These are phyloP conservation scores for Eueremaeus valkanovi DNA, from an alignment of 2,888 invertebrate genomes.

Conservation along the genomic window DNA sequence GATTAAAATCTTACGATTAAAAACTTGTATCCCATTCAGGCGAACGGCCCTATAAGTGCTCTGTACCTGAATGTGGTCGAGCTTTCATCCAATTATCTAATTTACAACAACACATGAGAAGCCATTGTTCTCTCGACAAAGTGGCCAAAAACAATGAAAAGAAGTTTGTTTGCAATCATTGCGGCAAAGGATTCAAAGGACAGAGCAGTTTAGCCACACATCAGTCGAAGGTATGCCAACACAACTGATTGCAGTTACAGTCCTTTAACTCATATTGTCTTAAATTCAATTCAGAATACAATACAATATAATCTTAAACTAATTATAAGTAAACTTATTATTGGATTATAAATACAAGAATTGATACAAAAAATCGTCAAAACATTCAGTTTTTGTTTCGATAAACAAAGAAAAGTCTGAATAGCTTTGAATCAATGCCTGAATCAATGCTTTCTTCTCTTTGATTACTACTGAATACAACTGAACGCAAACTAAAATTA, in stretches of 20 bases:
- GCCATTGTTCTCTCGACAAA: slow-evolving; percentile 86
- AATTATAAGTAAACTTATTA: too few relatives aligned
- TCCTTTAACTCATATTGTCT: too few relatives aligned
- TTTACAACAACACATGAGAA: slow-evolving; percentile 88
- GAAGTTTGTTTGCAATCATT: slow-evolving; percentile 92
- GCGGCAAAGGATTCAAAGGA: slow-evolving; percentile 93
- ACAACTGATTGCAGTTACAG: background rate
- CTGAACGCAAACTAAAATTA: too few relatives aligned
- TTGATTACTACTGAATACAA: too few relatives aligned
- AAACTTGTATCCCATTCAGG: slow-evolving; percentile 60
- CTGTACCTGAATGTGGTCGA: slow-evolving; percentile 88
- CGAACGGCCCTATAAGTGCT: slow-evolving; percentile 94
- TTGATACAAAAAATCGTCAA: too few relatives aligned
- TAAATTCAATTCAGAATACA: too few relatives aligned
- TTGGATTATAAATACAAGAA: too few relatives aligned
- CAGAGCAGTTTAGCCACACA: slow-evolving; percentile 92
- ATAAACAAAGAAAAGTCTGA: too few relatives aligned
- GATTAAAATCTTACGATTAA: background rate
- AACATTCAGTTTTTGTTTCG: too few relatives aligned
- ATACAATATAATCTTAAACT: too few relatives aligned
- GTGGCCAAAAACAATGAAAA: slow-evolving; percentile 71
- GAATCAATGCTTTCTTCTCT: too few relatives aligned
- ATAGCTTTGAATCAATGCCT: too few relatives aligned
- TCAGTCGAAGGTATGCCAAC: slow-evolving; percentile 77
- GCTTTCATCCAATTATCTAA: slow-evolving; percentile 96